Base-by-base conservation (phyloP, 2,797 vertebrate species). In the Prionace glauca region DNA sequence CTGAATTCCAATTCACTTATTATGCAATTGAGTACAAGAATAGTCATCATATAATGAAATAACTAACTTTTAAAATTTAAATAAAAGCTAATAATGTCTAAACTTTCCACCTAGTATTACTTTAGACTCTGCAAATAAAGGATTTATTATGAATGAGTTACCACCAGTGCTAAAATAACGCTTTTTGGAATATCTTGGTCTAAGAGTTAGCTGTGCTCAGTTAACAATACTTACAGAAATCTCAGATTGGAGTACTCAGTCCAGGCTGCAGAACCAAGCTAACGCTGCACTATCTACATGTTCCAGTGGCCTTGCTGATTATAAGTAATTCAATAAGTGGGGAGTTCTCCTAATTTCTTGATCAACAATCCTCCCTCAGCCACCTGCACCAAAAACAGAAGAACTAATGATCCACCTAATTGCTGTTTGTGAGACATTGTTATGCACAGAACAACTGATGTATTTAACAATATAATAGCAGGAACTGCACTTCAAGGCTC, bases 391-490 rank as follows among this genome's bases (percentile, higher is more conserved):
- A 62, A 91, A 65, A 91, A n/a, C 88, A 91, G 60, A 91, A 22
- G n/a, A 69, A 92, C 65, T 92, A 92, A 92, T 65, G 62, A 92
- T 50, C 62, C n/a, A 65, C 18, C 18, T 92, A 67, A 67, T 92
- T 65, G n/a, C 65, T 92, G 65, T 92, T 67, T 92, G 90, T 69
- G 20, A 69, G 62, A 69, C 65, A 24, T 41, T 69, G 22, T 2
- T 69, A n/a, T 41, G 22, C 20, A 41, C 16, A 65, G 65, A 92
- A 92, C 62, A 67, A 90, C 56, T 90, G 88, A 32, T 92, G n/a
- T 67, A 36, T 9, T 92, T 92, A 41, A 92, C 10, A 36, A 69
- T 69, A 92, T 92, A 92, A 91, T n/a, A 90, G 65, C 36, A 24
- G 62, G 18, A 92, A 92, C 62, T 24, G 62, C n/a, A 36, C 36